These are phyloP conservation scores for Glyptemys insculpta DNA, from an alignment of 2,797 vertebrate genomes.

Conservation along the genomic window DNA sequence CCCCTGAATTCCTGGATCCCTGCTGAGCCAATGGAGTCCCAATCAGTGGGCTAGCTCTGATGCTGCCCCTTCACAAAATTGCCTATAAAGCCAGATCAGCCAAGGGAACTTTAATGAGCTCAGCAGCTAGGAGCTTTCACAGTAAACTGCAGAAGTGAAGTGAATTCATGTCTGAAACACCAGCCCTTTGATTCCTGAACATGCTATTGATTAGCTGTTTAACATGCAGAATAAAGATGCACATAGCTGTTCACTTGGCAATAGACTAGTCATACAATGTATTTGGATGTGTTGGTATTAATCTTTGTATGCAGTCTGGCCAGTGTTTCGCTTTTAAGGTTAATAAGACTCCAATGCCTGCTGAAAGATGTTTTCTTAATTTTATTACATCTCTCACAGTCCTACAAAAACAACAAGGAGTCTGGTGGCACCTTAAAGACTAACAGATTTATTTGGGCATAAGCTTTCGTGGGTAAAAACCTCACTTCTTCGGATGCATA, in stretches of 20 bases:
- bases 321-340: not conserved
- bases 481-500: too few relatives aligned
- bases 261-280: not conserved
- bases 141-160: constrained; percentile 41
- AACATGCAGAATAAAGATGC: constrained; percentile 44
- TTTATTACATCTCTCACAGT: not conserved
- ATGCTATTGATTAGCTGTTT: constrained; percentile 70
- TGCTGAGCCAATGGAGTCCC: constrained; percentile 80
- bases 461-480: too few relatives aligned
- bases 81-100: constrained; percentile 73
- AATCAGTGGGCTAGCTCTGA: constrained; percentile 81
- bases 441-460: too few relatives aligned
- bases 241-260: constrained; percentile 35
- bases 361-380: not conserved
- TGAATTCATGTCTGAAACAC: constrained; percentile 62
- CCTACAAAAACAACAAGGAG: not conserved
- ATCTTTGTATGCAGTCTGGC: not conserved
- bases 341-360: not conserved
- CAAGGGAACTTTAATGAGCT: constrained; percentile 79
- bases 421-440: too few relatives aligned
- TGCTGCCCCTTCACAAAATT: constrained; percentile 82
- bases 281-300: not conserved
- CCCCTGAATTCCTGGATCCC: constrained; percentile 74
- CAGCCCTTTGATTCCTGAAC: constrained; percentile 59
- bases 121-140: constrained; percentile 55